Base-by-base conservation (phyloP, 2,113 vertebrate genomes). In the Engraulis encrasicolus region DNA sequence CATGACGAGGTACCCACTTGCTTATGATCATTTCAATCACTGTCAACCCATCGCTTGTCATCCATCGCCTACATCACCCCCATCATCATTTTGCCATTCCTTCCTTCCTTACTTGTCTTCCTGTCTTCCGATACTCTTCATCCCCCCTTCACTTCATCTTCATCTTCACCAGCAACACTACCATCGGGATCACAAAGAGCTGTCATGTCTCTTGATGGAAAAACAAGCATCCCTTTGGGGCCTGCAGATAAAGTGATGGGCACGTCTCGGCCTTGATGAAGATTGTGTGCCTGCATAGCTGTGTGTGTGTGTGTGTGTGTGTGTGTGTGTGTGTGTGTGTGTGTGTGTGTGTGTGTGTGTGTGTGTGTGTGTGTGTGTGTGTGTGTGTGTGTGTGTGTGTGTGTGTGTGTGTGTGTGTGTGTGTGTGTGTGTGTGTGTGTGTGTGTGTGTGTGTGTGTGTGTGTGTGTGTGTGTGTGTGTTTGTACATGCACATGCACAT, bases 401-500 rank as follows among this genome's bases (percentile, higher is more conserved):
- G 40, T 45, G 40, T 45, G 40, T 45, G 40, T 45, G 9, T 3
- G 40, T 45, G 40, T 45, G 40, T 45, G 40, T 45, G 40, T 45
- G 40, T 45, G 40, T 45, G 9, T 45, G 40, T 45, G 40, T 45
- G 91, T 91, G 93, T 58, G 54, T n/a, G 54, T 58, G 18, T 58
- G 54, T 20, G 19, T 58, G 52, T 19, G 52, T 54, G 54, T 23
- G 2, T 61, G 58, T 66, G 58, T 66, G 4, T 5, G 58, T 66
- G 58, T 66, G 58, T 94, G 85, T 90, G 92, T 9, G 89, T 92
- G 90, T 91, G 93, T 58, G 54, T n/a, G 54, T 58, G 18, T 58
- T 19, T 20, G 19, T 58, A 20, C 18, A 20, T 54, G 54, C n/a
- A n/a, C n/a, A n/a, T n/a, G n/a, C n/a, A n/a, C n/a, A n/a, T n/a